phyloP scores from a whole-genome alignment of 2,797 vertebrate species.

The Poecilia gillii region DNA sequence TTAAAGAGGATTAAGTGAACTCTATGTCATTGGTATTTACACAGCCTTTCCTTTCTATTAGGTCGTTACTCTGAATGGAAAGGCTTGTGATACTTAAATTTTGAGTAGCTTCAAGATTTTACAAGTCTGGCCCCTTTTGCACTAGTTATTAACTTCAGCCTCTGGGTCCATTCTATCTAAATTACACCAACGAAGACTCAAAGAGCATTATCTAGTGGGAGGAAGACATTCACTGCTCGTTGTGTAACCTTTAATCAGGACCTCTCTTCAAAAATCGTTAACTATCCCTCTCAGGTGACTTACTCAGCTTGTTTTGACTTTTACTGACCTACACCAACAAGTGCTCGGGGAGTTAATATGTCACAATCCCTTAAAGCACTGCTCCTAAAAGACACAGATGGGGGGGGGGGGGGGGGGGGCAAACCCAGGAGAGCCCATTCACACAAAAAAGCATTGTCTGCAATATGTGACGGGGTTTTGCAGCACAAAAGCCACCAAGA shows the following conservation, averaged over 20 bases:
- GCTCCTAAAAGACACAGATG: conserved; percentile 10
- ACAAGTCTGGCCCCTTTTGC: neutral
- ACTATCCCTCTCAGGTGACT: conserved; percentile 6
- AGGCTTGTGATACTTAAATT: neutral
- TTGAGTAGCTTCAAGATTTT: neutral
- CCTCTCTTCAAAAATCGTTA: neutral
- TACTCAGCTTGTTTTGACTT: conserved; percentile 8
- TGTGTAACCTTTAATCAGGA: neutral
- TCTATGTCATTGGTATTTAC: neutral
- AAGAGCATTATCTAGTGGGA: neutral
- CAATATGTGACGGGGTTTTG: conserved; percentile 40
- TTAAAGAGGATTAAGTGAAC: neutral
- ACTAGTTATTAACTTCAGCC: neutral
- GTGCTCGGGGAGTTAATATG: neutral
- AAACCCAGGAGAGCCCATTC: conserved; percentile 37
- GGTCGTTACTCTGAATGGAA: neutral
- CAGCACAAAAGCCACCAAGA: conserved; percentile 52
- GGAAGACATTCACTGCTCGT: neutral
- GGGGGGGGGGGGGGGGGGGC: conserved; percentile 9
- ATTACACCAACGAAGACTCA: neutral
- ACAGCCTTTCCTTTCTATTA: neutral
- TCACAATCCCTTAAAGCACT: conserved; percentile 22
- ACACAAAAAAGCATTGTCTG: conserved; percentile 28
- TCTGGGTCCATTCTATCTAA: neutral
- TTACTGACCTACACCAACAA: conserved; percentile 1